A percentile compares a stretch with the other conserved stretches of the same genome.
Evolutionary conservation across 92 coral and sea anemone species (phyloP).

Genomic region (Isaurus tuberculatus): DNA sequence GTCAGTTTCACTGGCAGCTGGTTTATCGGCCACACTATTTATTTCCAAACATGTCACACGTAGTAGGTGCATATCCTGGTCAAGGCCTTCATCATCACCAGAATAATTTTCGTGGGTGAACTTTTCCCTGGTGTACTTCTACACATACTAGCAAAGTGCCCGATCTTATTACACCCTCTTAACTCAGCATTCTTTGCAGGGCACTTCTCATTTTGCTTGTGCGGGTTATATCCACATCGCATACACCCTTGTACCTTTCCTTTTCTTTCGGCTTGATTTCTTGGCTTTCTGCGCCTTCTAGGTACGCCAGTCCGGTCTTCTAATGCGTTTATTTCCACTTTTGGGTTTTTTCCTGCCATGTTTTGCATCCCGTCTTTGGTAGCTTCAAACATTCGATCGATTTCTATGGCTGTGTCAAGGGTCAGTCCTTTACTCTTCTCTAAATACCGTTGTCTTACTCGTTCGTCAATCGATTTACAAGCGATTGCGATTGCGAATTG

Average conservation of each 20-base stretch:
- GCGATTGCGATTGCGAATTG: constrained; percentile 23
- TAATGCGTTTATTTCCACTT: constrained; percentile 23
- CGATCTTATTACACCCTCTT: constrained; percentile 42
- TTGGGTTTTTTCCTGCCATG: constrained; percentile 16
- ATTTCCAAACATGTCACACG: constrained; percentile 13
- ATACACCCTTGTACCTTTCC: constrained; percentile 28
- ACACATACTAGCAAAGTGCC: constrained; percentile 64
- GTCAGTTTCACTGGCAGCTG: constrained; percentile 1
- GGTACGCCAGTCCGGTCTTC: not conserved
- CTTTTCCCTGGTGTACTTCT: constrained; percentile 7
- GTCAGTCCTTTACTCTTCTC: constrained; percentile 39
- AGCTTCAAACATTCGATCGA: constrained; percentile 47
- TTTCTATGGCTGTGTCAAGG: constrained; percentile 63
- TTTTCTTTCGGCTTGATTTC: not conserved
- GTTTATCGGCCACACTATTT: constrained; percentile 4
- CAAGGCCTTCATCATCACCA: constrained; percentile 37
- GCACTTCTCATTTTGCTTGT: constrained; percentile 56
- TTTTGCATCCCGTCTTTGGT: constrained; percentile 46
- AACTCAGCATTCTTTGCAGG: constrained; percentile 54
- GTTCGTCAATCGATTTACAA: not conserved
- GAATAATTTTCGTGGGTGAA: constrained; percentile 23
- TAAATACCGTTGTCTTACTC: not conserved
- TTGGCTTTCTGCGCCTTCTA: constrained; percentile 24
- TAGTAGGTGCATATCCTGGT: constrained; percentile 32
- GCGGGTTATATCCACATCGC: constrained; percentile 39